Conservation (phyloP, 2,888 invertebrate species). For the Alloplasta piceator region DNA sequence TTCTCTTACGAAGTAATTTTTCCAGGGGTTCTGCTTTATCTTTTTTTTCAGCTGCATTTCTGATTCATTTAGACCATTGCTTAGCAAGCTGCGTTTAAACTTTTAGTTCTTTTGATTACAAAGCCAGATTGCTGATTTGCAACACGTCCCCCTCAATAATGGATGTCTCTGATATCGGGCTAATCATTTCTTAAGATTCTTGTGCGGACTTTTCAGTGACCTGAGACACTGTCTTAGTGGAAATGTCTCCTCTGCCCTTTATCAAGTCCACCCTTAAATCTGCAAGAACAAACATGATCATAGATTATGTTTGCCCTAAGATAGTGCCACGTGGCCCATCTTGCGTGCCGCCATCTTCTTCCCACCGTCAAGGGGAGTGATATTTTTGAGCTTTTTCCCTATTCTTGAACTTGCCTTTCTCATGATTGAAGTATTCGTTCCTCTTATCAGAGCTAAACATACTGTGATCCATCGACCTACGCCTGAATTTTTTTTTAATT, state of each 20-base stretch:
- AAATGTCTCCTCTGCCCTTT: neutral
- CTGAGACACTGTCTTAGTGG: neutral
- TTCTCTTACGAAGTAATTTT: too few species aligned
- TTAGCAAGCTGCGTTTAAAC: constrained; percentile 37
- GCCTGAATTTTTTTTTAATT: too few species aligned
- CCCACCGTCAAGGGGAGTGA: neutral
- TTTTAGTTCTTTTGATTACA: constrained; percentile 35
- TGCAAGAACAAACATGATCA: constrained; percentile 29
- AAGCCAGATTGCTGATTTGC: neutral
- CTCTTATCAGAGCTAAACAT: neutral
- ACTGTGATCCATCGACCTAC: neutral
- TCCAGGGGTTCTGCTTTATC: constrained; percentile 29
- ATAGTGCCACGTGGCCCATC: constrained; percentile 4
- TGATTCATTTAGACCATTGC: constrained; percentile 43
- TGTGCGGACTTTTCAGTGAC: constrained; percentile 21
- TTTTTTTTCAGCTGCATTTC: constrained; percentile 45
- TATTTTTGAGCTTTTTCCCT: neutral
- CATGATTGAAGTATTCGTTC: neutral
- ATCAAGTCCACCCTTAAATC: constrained; percentile 18
- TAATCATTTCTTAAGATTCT: constrained; percentile 22
- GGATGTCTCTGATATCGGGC: constrained; percentile 2
- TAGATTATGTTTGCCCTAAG: constrained; percentile 20
- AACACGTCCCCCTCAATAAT: neutral
- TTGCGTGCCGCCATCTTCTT: constrained; percentile 16
- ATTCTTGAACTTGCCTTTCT: constrained; percentile 1